A percentile compares a stretch with the other conserved stretches of the same genome.
Conservation (phyloP, 2,797 vertebrate species). For the Botia almorhae region DNA sequence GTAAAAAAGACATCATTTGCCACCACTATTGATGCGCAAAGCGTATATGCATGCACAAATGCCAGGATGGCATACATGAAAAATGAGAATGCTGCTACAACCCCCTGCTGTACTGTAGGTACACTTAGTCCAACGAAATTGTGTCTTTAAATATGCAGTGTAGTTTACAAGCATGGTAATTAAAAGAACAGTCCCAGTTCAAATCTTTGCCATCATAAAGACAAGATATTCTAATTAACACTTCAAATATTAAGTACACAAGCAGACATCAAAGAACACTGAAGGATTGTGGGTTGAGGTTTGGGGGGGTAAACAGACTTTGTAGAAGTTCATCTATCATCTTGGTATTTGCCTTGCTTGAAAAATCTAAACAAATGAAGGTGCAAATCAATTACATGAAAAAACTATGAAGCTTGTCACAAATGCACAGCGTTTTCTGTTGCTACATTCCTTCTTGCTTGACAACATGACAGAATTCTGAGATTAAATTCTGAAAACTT, state of each 20-base stretch:
- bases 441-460: slow-evolving; percentile 38
- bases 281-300: slow-evolving; percentile 34
- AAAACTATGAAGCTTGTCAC: slow-evolving; percentile 80
- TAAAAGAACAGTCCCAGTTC: slow-evolving; percentile 46
- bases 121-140: slow-evolving; percentile 44
- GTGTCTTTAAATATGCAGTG: slow-evolving; percentile 41
- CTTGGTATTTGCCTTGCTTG: slow-evolving; percentile 69
- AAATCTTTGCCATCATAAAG: slow-evolving; percentile 48
- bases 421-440: slow-evolving; percentile 68
- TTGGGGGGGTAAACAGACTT: slow-evolving; percentile 65
- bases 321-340: slow-evolving; percentile 79
- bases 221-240: slow-evolving; percentile 59
- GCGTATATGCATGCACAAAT: not conserved
- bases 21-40: not conserved
- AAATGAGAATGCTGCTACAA: slow-evolving; percentile 10
- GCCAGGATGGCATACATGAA: not conserved
- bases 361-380: slow-evolving; percentile 73
- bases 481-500: slow-evolving; percentile 81
- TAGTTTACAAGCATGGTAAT: slow-evolving; percentile 49
- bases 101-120: slow-evolving; percentile 4
- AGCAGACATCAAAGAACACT: slow-evolving; percentile 58
- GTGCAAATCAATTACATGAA: slow-evolving; percentile 79
- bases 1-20: too few relatives aligned
- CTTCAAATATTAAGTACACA: slow-evolving; percentile 58
- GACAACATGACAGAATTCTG: slow-evolving; percentile 69